Evolutionary conservation across 1,140 invertebrate species (phyloP), one percentile per base, ranked within the genome.

Genomic region (Cyrtorhinus lividipennis): DNA sequence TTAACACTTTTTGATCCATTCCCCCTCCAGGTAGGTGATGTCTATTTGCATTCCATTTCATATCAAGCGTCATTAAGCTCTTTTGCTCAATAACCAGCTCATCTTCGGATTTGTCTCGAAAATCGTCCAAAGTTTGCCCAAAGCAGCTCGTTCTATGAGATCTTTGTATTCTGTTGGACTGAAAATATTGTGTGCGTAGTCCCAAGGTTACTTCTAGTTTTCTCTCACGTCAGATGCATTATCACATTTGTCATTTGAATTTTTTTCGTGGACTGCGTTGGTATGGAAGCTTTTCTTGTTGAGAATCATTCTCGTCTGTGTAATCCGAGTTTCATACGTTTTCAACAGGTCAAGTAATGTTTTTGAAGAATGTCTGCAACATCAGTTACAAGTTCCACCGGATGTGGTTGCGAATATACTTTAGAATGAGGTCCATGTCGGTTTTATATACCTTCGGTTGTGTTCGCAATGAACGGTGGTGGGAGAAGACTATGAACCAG

Each of bases 351-450:
- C 23, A n/a, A 48, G 18, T n/a, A 13, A 20, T n/a, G 46, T 48
- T 20, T 20, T 48, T 48, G n/a, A 2, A 48, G 18, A 48, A 20
- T 20, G 23, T 48, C 23, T n/a, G 24, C 13, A 23, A 57, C 24
- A 24, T 57, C 24, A 23, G n/a, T n/a, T n/a, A n/a, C n/a, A n/a
- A n/a, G n/a, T 57, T 57, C 56, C 56, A 57, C 15, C 56, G 3
- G 15, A 57, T 24, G 24, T 20, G 18, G 24, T 57, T 57, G 18
- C 56, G 56, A 57, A 57, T 13, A 15, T 57, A 57, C 24, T 24
- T 20, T 15, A 57, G 22, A 5, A 57, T 5, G 20, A 24, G 3
- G 18, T 23, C 5, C 56, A 57, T 22, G 15, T 57, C 56, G 18
- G 13, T 3, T 2, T 18, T 23, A n/a, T 18, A 23, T 24, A 24